phyloP scores from a whole-genome alignment of 1,140 invertebrate species.

The Tachypleus tridentatus region DNA sequence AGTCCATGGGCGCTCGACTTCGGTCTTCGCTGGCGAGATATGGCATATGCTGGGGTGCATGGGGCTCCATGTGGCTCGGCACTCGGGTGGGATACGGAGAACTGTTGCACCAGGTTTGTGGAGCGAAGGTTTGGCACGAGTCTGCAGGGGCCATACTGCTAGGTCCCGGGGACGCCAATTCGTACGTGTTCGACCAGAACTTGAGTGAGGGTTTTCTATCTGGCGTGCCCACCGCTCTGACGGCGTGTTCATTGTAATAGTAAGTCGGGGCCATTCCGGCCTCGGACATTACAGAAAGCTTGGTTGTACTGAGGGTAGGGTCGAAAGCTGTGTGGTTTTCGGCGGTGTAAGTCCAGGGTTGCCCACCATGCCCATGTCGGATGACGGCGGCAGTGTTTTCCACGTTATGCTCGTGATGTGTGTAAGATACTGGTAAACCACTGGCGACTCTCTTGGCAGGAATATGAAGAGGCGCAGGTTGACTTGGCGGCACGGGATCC shows the following conservation, averaged over 20 bases:
- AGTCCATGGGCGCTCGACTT: slow-evolving; percentile 47
- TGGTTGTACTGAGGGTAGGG: slow-evolving; percentile 32
- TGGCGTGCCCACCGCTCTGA: slow-evolving; percentile 26
- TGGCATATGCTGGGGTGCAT: slow-evolving; percentile 29
- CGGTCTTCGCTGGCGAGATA: slow-evolving; percentile 49
- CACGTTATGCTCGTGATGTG: slow-evolving; percentile 38
- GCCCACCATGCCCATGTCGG: slow-evolving; percentile 50
- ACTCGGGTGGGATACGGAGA: slow-evolving; percentile 40
- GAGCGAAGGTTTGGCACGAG: slow-evolving; percentile 54
- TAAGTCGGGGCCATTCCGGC: slow-evolving; percentile 52
- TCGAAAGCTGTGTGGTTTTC: slow-evolving; percentile 48
- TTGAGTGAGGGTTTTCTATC: slow-evolving; percentile 43
- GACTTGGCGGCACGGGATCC: no score
- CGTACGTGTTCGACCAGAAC: slow-evolving; percentile 49
- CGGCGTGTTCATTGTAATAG: slow-evolving; percentile 50
- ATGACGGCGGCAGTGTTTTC: slow-evolving; percentile 43
- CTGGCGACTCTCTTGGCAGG: slow-evolving; percentile 59
- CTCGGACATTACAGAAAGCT: slow-evolving; percentile 49
- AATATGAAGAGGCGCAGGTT: slow-evolving; percentile 52
- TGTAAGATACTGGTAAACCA: slow-evolving; percentile 29
- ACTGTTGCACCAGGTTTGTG: slow-evolving; percentile 57
- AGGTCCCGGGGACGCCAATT: slow-evolving; percentile 29
- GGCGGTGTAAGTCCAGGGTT: slow-evolving; percentile 54
- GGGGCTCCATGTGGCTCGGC: slow-evolving; percentile 28
- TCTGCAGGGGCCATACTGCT: slow-evolving; percentile 40